Conservation (phyloP, 2,113 vertebrate species). For the Pedetes capensis region DNA sequence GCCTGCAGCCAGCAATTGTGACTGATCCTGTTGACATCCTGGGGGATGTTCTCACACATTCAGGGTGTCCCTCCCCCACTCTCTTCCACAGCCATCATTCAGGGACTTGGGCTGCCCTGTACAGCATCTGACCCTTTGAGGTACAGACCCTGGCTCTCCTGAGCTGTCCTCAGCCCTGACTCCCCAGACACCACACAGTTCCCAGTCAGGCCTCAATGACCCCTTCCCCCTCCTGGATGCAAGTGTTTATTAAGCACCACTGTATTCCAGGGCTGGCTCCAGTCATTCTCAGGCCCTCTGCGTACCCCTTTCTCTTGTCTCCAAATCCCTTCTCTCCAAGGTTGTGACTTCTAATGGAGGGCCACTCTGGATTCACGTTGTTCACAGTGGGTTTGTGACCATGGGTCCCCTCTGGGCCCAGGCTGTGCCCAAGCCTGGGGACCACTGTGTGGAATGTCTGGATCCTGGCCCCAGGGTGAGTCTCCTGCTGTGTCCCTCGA, state of each 20-base stretch:
- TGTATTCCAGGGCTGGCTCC: background rate
- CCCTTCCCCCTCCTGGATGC: rapidly evolving
- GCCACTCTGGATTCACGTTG: rapidly evolving
- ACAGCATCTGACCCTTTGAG: background rate
- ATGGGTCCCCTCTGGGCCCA: background rate
- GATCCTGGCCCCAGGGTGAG: background rate
- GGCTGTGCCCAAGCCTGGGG: background rate
- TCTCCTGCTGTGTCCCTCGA: background rate
- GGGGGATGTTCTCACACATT: background rate
- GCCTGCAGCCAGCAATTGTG: background rate
- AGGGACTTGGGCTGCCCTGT: background rate
- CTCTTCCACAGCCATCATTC: too few relatives aligned
- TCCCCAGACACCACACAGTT: background rate
- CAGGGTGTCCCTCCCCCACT: background rate
- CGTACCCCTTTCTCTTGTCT: background rate
- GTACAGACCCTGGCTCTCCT: background rate
- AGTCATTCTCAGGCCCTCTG: background rate
- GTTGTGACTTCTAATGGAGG: background rate
- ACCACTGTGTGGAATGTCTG: background rate
- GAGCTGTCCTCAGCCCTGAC: background rate
- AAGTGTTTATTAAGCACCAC: background rate
- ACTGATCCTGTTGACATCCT: background rate
- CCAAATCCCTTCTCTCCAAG: rapidly evolving
- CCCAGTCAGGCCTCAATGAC: background rate
- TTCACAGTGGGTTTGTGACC: background rate